Percentiles rank a stretch among this genome's conserved stretches.
Evolutionary conservation across 2,113 vertebrate species (phyloP).

Genomic region (Psettodes erumei): DNA sequence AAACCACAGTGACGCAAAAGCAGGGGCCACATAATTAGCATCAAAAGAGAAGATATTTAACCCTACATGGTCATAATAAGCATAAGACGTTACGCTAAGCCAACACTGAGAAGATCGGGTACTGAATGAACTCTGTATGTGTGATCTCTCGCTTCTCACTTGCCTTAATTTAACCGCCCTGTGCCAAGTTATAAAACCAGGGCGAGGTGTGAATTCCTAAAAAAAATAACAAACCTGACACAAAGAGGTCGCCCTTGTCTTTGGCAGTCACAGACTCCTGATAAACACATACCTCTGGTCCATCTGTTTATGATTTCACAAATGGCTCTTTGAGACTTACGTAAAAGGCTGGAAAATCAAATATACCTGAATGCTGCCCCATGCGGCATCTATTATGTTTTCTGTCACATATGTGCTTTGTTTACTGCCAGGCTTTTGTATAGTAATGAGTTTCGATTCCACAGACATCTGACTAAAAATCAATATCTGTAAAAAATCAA

Average conservation of each 20-base stretch:
- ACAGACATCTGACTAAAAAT: neutral
- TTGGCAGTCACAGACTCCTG: neutral
- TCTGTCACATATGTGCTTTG: neutral
- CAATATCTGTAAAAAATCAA: constrained; percentile 14
- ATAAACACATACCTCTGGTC: neutral
- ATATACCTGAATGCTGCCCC: neutral
- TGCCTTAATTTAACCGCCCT: constrained; percentile 3
- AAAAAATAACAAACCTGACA: neutral
- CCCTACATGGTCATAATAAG: constrained; percentile 13
- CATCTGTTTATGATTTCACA: neutral
- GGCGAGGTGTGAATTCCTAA: constrained; percentile 8
- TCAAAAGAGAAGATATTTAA: constrained; percentile 51
- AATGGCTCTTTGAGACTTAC: neutral
- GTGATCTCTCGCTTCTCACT: constrained; percentile 3
- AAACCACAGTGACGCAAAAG: constrained; percentile 67
- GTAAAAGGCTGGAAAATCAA: neutral
- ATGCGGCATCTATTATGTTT: no score
- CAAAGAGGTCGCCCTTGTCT: neutral
- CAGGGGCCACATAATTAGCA: constrained; percentile 47
- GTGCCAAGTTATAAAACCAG: constrained; percentile 1
- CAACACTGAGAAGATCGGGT: neutral
- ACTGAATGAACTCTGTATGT: neutral
- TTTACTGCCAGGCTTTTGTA: neutral
- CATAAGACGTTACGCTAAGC: constrained; percentile 1
- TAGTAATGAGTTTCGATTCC: neutral